Evolutionary conservation across 2,888 invertebrate genomes (phyloP).

Genomic region (Papilio protenor): DNA sequence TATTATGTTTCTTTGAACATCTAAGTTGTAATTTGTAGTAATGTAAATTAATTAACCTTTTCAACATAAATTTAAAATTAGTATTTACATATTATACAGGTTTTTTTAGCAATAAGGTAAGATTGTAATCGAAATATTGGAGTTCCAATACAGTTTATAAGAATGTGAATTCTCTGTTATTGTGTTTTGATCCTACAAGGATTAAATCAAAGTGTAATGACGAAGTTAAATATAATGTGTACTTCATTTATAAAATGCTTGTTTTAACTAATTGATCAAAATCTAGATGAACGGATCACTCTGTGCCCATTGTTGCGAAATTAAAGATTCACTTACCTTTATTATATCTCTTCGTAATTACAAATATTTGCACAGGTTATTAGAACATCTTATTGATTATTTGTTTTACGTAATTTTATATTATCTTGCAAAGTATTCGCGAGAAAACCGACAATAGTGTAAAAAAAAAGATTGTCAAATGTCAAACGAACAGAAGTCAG

Average conservation of each 20-base stretch:
- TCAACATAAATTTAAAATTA: too few relatives aligned
- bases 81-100: too few relatives aligned
- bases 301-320: neutral
- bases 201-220: neutral
- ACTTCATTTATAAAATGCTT: slow-evolving; percentile 4
- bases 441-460: neutral
- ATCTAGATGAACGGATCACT: neutral
- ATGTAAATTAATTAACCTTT: too few relatives aligned
- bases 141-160: neutral
- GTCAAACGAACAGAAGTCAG: neutral
- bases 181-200: neutral
- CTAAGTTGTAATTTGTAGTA: too few relatives aligned
- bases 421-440: slow-evolving; percentile 7
- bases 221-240: neutral
- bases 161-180: neutral
- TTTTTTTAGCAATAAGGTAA: neutral
- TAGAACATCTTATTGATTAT: slow-evolving; percentile 39
- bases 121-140: neutral
- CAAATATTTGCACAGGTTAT: slow-evolving; percentile 12
- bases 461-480: slow-evolving; percentile 14
- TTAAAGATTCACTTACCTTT: neutral
- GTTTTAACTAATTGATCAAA: neutral
- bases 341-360: slow-evolving; percentile 3
- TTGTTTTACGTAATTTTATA: slow-evolving; percentile 28
- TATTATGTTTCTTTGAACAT: too few relatives aligned